These are phyloP conservation scores for Galbula dea DNA, from an alignment of 2,113 vertebrate genomes.

Conservation along the genomic window DNA sequence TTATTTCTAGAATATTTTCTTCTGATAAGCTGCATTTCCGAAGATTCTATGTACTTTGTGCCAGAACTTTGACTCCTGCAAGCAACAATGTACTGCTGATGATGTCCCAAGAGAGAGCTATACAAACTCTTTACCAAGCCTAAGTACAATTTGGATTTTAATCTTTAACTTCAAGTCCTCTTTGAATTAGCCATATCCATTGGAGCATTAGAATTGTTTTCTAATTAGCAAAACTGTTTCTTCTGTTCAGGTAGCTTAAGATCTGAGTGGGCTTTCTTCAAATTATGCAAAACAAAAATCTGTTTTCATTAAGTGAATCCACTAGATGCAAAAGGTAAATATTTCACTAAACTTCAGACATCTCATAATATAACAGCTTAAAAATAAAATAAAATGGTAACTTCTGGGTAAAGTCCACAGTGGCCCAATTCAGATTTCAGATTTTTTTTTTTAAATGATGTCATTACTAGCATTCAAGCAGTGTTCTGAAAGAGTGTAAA, in stretches of 20 bases:
- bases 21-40: neutral
- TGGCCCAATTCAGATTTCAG: neutral
- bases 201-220: neutral
- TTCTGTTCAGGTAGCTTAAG: neutral
- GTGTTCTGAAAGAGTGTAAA: neutral
- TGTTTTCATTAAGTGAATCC: neutral
- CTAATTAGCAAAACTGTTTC: neutral
- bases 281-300: neutral
- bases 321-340: neutral
- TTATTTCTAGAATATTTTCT: neutral
- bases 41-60: neutral
- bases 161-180: constrained; percentile 31
- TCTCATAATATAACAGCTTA: neutral
- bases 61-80: neutral
- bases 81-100: neutral
- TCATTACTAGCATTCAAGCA: neutral
- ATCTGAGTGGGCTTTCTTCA: constrained; percentile 17
- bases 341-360: neutral
- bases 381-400: neutral
- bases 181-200: constrained; percentile 7
- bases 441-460: neutral
- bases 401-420: neutral
- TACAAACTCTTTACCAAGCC: neutral
- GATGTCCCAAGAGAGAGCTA: neutral
- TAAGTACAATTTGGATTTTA: neutral